phyloP scores from a whole-genome alignment of 2,113 vertebrate genomes.

The Gila orcuttii region DNA sequence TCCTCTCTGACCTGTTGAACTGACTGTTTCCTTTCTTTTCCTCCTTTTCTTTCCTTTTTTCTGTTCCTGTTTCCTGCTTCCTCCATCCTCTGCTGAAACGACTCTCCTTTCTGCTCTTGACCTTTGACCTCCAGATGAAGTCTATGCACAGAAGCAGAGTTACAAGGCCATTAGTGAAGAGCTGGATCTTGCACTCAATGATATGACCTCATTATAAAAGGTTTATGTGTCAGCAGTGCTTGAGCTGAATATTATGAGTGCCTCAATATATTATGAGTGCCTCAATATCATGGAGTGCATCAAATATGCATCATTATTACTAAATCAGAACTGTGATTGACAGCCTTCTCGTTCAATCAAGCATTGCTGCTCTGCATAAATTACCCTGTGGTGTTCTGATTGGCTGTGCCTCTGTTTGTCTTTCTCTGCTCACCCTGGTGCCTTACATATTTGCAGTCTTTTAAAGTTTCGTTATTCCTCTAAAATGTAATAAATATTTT shows the following conservation, averaged over 20 bases:
- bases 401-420: conserved; percentile 1
- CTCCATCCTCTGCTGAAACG: conserved; percentile 38
- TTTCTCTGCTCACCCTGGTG: not conserved
- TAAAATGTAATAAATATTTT: not conserved
- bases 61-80: conserved; percentile 42
- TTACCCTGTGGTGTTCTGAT: not conserved
- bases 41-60: conserved; percentile 29
- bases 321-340: conserved; percentile 1
- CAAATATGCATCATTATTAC: not conserved
- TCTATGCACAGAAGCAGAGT: conserved; percentile 90
- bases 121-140: conserved; percentile 79
- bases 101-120: conserved; percentile 51
- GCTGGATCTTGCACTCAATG: conserved; percentile 87
- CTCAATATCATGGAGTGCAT: not conserved
- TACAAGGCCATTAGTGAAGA: conserved; percentile 91
- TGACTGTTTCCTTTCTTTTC: conserved; percentile 24
- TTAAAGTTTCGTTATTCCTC: not conserved
- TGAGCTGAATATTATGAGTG: not conserved
- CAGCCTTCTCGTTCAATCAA: conserved; percentile 8
- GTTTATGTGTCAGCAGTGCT: not conserved
- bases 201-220: conserved; percentile 85
- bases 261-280: conserved; percentile 26
- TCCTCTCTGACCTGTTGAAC: conserved; percentile 29
- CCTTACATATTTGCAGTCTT: not conserved
- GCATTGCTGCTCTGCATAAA: conserved; percentile 27